Evolutionary conservation across 2,888 invertebrate genomes (phyloP).

Genomic region (Cosmopolites sordidus): DNA sequence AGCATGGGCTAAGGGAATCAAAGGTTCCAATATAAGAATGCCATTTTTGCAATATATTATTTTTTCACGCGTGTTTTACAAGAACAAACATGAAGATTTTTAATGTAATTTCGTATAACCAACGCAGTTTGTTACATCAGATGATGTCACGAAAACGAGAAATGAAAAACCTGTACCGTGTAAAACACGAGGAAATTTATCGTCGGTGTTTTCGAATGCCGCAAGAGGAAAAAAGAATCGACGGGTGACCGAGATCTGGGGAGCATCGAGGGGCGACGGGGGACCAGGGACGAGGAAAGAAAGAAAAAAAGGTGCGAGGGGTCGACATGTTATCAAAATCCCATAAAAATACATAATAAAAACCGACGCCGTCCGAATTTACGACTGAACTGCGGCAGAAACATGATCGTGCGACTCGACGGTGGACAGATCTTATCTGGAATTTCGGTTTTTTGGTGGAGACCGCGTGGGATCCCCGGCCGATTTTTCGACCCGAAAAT

Average conservation of each 20-base stretch:
- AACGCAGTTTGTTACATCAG: too few species aligned
- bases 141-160: too few species aligned
- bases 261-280: neutral
- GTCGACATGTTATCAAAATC: slow-evolving; percentile 22
- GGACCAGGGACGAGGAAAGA: neutral
- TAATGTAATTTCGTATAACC: too few species aligned
- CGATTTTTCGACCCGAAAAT: too few species aligned
- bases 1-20: too few species aligned
- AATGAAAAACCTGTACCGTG: too few species aligned
- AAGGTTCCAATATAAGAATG: too few species aligned
- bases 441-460: slow-evolving; percentile 13
- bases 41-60: too few species aligned
- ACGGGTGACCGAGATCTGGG: too few species aligned
- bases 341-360: slow-evolving; percentile 27
- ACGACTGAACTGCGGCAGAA: slow-evolving; percentile 18
- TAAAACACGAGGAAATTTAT: neutral
- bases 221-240: too few species aligned
- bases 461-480: neutral
- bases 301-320: slow-evolving; percentile 11
- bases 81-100: too few species aligned
- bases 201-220: neutral
- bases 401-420: slow-evolving; percentile 18
- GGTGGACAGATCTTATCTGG: slow-evolving; percentile 25
- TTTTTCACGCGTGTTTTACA: too few species aligned
- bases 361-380: slow-evolving; percentile 24